phyloP scores from a whole-genome alignment of 2,888 invertebrate species.

The Phengaris arion region DNA sequence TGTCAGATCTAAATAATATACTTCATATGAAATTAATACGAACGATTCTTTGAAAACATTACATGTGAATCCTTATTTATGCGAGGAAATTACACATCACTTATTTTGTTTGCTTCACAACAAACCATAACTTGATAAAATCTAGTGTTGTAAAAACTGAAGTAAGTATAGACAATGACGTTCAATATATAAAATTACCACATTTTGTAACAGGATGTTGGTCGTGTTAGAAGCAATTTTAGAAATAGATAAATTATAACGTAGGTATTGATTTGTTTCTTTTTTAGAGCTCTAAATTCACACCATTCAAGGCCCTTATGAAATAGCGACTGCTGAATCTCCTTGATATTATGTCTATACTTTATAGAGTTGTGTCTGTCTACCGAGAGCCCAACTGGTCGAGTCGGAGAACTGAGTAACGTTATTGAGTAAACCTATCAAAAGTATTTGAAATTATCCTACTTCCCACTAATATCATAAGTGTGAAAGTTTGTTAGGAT shows the following conservation, averaged over 20 bases:
- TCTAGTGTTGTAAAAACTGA: not conserved
- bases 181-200: not conserved
- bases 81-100: not conserved
- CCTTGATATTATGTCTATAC: not conserved
- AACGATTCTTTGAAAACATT: not conserved
- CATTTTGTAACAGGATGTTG: slow-evolving; percentile 19
- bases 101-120: not conserved
- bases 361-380: not conserved
- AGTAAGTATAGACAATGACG: not conserved
- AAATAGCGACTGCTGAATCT: not conserved
- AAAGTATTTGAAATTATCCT: too few species aligned
- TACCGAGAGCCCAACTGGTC: too few species aligned
- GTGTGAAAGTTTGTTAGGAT: too few species aligned
- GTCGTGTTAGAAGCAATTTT: not conserved
- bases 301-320: not conserved
- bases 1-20: not conserved
- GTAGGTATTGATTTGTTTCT: slow-evolving; percentile 8
- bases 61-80: not conserved
- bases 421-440: too few species aligned
- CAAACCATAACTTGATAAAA: not conserved
- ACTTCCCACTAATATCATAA: too few species aligned
- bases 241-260: slow-evolving; percentile 9
- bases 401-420: too few species aligned
- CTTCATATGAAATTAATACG: not conserved
- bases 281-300: not conserved